Evolutionary conservation across 2,797 vertebrate genomes (phyloP).

Genomic region (Lacerta agilis): DNA sequence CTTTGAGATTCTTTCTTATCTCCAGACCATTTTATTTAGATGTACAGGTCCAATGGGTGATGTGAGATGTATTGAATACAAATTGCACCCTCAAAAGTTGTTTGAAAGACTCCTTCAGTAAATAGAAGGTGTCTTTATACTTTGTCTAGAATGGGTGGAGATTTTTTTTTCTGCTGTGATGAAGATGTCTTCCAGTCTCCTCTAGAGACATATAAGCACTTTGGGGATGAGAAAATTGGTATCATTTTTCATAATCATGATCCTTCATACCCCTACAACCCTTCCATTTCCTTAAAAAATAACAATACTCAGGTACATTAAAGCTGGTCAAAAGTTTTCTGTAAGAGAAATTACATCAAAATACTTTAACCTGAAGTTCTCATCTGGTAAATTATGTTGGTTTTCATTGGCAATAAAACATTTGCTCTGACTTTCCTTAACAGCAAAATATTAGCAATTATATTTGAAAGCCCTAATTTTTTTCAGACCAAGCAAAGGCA

Average conservation of each 20-base stretch:
- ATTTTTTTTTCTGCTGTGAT: neutral
- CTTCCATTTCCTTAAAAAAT: neutral
- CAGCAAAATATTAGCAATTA: neutral
- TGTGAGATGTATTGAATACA: neutral
- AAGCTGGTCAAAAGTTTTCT: slow-evolving; percentile 15
- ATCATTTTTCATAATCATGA: neutral
- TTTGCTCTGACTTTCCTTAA: neutral
- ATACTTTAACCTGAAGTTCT: neutral
- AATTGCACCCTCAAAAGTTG: slow-evolving; percentile 9
- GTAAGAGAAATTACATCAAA: neutral
- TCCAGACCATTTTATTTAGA: neutral
- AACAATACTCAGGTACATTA: slow-evolving; percentile 3
- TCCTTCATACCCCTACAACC: neutral
- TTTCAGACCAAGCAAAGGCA: neutral
- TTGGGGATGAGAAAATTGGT: slow-evolving; percentile 25
- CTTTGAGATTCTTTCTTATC: slow-evolving; percentile 1
- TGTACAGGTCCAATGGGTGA: slow-evolving; percentile 25
- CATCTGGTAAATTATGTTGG: neutral
- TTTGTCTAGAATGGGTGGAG: neutral
- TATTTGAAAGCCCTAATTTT: neutral
- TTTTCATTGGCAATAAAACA: neutral
- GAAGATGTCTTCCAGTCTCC: slow-evolving; percentile 51
- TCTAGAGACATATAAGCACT: neutral
- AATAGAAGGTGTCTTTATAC: neutral
- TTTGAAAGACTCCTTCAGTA: neutral